These are phyloP conservation scores for Drosophila sturtevanti DNA, from an alignment of 1,140 invertebrate species.

Conservation along the genomic window DNA sequence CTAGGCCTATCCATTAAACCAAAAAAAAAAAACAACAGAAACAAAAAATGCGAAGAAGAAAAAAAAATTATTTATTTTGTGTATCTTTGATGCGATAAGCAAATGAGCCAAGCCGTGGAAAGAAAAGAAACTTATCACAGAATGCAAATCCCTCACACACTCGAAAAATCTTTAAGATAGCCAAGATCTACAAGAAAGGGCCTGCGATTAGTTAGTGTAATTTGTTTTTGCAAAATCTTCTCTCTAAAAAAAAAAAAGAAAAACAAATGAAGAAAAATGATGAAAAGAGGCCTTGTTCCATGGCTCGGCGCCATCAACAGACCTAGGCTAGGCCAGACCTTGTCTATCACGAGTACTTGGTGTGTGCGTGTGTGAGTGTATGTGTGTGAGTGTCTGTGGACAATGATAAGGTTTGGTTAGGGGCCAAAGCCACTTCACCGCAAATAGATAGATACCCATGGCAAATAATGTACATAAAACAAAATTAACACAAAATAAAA, in stretches of 20 bases:
- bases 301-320: background rate
- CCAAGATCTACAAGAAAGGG: constrained; percentile 10
- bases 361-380: background rate
- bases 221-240: constrained; percentile 4
- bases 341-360: background rate
- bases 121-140: constrained; percentile 28
- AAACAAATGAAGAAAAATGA: background rate
- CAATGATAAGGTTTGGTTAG: constrained; percentile 1
- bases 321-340: background rate
- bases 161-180: background rate
- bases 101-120: background rate
- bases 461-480: constrained; percentile 3
- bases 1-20: background rate
- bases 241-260: no score
- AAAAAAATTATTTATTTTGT: constrained; percentile 34
- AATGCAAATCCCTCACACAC: constrained; percentile 21
- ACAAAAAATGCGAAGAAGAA: background rate
- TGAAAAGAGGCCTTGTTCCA: constrained; percentile 3
- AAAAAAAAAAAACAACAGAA: background rate
- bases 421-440: constrained; percentile 5
- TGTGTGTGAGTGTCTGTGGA: background rate
- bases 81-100: constrained; percentile 35
- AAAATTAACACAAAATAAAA: background rate
- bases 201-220: constrained; percentile 10
- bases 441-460: constrained; percentile 8